phyloP scores from a whole-genome alignment of 2,113 vertebrate species.

The Sminthopsis crassicaudata region DNA sequence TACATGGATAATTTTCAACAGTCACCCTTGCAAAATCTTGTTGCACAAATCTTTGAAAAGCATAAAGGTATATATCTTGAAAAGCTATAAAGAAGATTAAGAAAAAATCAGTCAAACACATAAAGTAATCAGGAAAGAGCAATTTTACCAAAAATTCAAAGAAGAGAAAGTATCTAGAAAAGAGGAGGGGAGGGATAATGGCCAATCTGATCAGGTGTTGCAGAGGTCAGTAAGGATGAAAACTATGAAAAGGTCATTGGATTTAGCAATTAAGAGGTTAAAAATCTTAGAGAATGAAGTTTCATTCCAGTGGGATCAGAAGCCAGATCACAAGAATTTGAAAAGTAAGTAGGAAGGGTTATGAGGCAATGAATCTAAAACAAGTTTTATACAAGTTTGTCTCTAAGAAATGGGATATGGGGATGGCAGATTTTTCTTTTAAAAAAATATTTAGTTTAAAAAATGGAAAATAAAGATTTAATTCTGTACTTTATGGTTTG shows the following conservation, averaged over 20 bases:
- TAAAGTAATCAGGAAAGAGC: neutral
- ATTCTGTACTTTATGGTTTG: neutral
- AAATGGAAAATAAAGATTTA: neutral
- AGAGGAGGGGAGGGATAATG: neutral
- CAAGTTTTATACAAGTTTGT: neutral
- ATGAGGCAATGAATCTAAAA: neutral
- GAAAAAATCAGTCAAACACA: neutral
- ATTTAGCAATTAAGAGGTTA: neutral
- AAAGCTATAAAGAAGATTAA: neutral
- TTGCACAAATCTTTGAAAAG: neutral
- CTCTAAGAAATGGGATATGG: neutral
- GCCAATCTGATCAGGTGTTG: neutral
- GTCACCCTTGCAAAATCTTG: too few relatives aligned
- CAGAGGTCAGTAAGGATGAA: neutral
- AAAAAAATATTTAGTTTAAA: neutral
- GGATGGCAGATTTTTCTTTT: neutral
- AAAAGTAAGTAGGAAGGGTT: neutral
- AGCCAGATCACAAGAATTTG: neutral
- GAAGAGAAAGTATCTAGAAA: neutral
- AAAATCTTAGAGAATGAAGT: neutral
- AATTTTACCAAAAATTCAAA: neutral
- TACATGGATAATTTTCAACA: too few relatives aligned
- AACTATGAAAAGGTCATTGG: neutral
- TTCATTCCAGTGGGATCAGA: neutral
- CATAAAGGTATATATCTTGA: neutral